These are phyloP conservation scores for Erythrolamprus reginae DNA, from an alignment of 2,113 vertebrate genomes.

Conservation along the genomic window DNA sequence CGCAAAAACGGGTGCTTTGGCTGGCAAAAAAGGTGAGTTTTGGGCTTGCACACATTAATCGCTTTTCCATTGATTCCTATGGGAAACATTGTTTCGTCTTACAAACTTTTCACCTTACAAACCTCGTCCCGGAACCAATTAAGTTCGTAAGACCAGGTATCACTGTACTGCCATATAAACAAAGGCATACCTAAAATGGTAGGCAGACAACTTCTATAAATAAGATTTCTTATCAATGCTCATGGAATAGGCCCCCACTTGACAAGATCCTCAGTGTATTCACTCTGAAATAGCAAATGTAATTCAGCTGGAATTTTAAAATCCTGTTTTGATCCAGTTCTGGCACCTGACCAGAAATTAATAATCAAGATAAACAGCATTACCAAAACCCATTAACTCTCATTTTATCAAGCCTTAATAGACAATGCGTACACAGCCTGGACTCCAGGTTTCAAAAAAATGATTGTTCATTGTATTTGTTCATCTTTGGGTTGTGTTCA, in stretches of 20 bases:
- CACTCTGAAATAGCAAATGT: not conserved
- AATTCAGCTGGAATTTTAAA: not conserved
- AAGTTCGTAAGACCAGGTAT: too few species aligned
- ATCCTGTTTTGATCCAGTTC: not conserved
- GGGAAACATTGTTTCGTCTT: too few species aligned
- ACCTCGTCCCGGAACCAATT: too few species aligned
- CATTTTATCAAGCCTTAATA: not conserved
- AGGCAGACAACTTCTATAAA: too few species aligned
- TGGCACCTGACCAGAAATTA: not conserved
- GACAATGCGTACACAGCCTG: not conserved
- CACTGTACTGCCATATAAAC: too few species aligned
- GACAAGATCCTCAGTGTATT: not conserved
- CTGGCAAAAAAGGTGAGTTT: too few species aligned
- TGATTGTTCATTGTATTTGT: not conserved
- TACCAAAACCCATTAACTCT: not conserved
- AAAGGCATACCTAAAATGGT: too few species aligned
- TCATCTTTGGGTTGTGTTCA: fast-evolving
- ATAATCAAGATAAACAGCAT: not conserved
- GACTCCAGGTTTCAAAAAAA: not conserved
- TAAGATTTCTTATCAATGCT: too few species aligned
- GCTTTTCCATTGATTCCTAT: too few species aligned
- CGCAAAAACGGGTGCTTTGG: too few species aligned
- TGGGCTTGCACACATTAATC: too few species aligned
- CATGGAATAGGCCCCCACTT: not conserved
- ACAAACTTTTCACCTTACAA: too few species aligned